Evolutionary conservation across 2,113 vertebrate genomes (phyloP), one percentile per base, ranked within the genome.

Genomic region (Sceloporus undulatus): DNA sequence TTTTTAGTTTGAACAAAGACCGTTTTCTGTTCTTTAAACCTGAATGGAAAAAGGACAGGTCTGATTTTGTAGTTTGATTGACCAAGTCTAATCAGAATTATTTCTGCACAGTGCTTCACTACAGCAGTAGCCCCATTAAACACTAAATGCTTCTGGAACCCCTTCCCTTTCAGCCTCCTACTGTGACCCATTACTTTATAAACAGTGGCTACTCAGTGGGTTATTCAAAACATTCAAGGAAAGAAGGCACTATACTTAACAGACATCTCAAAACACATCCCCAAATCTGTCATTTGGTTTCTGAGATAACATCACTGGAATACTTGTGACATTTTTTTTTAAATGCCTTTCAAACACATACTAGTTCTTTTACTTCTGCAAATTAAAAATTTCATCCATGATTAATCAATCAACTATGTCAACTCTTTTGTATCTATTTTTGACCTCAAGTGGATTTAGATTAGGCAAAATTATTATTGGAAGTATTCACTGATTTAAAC

Each of bases 51-150:
- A 90, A 59, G 73, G 87, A 54, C 16, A 79, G 79, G 88, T 85
- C 87, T 92, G 85, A 94, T 94, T 95, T 91, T 96, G 92, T 90
- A 86, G 92, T 94, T 94, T 97, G 97, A 96, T 92, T 96, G 97
- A 98, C 97, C 96, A 97, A 97, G 94, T 92, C 97, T 98, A 98
- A 98, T 98, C 94, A 96, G 94, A 96, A 98, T 98, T 98, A 98
- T 97, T 98, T 98, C 97, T 93, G 97, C 97, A 98, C 95, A 97
- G 94, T 97, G 98, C 96, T 96, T 98, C 97, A 81, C 97, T 96
- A 96, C 97, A 97, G 96, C 91, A 74, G 56, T 79, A 87, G 89
- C 93, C 71, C 94, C 93, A 95, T 95, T 95, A 97, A 96, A 96
- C 75, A 88, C 95, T 95, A 96, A 96, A 96, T 83, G 91, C 91